These are phyloP conservation scores for Deilephila elpenor DNA, from an alignment of 2,888 invertebrate species.

Conservation along the genomic window DNA sequence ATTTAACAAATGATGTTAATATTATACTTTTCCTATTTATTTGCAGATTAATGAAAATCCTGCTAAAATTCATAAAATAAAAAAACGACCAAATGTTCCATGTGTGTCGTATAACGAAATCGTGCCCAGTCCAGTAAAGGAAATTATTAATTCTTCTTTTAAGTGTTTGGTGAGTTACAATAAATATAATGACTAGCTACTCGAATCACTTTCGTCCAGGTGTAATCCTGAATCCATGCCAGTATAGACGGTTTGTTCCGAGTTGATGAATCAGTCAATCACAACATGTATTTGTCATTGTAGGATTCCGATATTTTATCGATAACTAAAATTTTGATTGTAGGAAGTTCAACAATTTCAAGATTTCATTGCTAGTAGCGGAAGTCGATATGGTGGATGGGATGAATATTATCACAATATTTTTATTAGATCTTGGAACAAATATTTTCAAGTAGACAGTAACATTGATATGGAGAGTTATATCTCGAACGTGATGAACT, in stretches of 20 bases:
- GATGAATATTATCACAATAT: constrained; percentile 82
- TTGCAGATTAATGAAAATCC: constrained; percentile 49
- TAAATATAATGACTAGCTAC: background rate
- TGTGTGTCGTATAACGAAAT: constrained; percentile 60
- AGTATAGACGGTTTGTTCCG: too few relatives aligned
- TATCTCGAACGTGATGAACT: constrained; percentile 34
- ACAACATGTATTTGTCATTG: too few relatives aligned
- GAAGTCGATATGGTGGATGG: constrained; percentile 85
- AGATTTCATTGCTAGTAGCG: constrained; percentile 77
- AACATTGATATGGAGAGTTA: constrained; percentile 32
- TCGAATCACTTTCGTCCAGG: background rate
- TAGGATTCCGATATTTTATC: too few relatives aligned
- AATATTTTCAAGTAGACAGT: constrained; percentile 50
- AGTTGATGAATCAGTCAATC: too few relatives aligned
- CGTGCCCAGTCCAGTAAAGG: constrained; percentile 71
- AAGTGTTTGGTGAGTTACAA: constrained; percentile 62
- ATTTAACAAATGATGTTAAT: too few relatives aligned
- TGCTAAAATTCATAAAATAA: constrained; percentile 36
- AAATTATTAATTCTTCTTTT: constrained; percentile 68
- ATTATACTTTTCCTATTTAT: background rate
- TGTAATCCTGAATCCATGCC: too few relatives aligned
- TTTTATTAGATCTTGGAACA: constrained; percentile 76
- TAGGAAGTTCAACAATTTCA: constrained; percentile 84
- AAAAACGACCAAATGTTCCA: constrained; percentile 44
- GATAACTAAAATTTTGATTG: constrained; percentile 28